Evolutionary conservation across 2,888 invertebrate genomes (phyloP).

Genomic region (Geophilus truncorum): DNA sequence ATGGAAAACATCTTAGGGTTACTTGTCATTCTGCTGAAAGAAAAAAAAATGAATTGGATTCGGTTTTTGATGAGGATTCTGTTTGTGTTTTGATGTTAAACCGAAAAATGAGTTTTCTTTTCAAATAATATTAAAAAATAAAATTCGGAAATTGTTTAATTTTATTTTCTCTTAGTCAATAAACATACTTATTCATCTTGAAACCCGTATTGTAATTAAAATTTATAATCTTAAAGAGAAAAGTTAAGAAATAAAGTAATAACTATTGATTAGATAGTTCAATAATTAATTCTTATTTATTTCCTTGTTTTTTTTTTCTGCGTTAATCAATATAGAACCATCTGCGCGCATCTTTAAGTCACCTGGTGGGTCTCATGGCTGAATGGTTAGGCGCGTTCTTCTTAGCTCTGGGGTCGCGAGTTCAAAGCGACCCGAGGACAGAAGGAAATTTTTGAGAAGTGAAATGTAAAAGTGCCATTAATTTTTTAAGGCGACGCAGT

Average conservation of each 20-base stretch:
- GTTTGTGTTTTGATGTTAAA: background rate
- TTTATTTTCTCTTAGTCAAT: no score
- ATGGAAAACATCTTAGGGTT: background rate
- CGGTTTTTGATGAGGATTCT: background rate
- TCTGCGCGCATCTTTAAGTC: background rate
- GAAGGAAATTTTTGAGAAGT: background rate
- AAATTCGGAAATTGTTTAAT: background rate
- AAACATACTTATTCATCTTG: background rate
- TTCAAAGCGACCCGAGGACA: background rate
- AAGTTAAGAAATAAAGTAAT: no score
- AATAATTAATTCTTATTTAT: background rate
- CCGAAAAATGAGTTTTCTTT: background rate
- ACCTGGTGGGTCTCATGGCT: background rate
- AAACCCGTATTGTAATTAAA: background rate
- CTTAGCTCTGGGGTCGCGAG: background rate
- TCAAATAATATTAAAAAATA: no score
- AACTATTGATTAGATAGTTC: background rate
- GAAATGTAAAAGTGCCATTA: background rate
- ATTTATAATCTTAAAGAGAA: no score
- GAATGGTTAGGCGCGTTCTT: background rate
- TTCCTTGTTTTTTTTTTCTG: background rate
- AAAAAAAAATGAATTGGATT: background rate
- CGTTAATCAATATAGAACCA: background rate
- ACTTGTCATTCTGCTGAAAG: background rate
- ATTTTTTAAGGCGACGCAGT: background rate